Evolutionary conservation across 35 echinoderm and acorn worm genomes (phyloP).

Genomic region (Amphiura filiformis): DNA sequence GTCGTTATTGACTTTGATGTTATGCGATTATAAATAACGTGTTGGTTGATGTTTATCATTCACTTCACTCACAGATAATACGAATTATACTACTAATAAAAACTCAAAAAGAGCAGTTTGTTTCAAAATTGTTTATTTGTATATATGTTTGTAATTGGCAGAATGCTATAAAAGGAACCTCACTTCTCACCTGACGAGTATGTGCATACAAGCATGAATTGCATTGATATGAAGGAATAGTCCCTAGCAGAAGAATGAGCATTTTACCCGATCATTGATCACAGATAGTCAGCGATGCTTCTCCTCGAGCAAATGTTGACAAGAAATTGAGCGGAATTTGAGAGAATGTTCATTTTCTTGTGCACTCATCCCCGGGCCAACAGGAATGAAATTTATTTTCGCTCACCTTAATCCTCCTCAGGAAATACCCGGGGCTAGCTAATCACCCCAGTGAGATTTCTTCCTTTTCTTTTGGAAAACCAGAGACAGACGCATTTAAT

Average conservation of each 20-base stretch:
- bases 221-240: too few species aligned
- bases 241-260: neutral
- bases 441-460: conserved; percentile 1
- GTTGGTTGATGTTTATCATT: too few species aligned
- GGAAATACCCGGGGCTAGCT: neutral
- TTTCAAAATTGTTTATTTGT: too few species aligned
- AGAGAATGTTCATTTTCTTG: conserved; percentile 10
- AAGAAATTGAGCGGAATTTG: conserved; percentile 14
- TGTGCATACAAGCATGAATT: too few species aligned
- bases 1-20: too few species aligned
- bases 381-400: neutral
- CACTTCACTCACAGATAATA: too few species aligned
- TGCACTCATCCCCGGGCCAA: conserved; percentile 12
- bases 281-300: neutral
- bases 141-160: too few species aligned
- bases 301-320: conserved; percentile 6
- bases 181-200: too few species aligned
- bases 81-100: too few species aligned
- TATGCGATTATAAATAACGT: too few species aligned
- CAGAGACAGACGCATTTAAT: neutral
- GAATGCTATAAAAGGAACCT: too few species aligned
- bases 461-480: neutral
- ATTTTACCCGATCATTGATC: conserved; percentile 3
- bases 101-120: too few species aligned
- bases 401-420: neutral